A percentile compares a stretch with the other conserved stretches of the same genome.
Evolutionary conservation across 2,797 vertebrate species (phyloP).

Genomic region (Paedocypris micromegethes): DNA sequence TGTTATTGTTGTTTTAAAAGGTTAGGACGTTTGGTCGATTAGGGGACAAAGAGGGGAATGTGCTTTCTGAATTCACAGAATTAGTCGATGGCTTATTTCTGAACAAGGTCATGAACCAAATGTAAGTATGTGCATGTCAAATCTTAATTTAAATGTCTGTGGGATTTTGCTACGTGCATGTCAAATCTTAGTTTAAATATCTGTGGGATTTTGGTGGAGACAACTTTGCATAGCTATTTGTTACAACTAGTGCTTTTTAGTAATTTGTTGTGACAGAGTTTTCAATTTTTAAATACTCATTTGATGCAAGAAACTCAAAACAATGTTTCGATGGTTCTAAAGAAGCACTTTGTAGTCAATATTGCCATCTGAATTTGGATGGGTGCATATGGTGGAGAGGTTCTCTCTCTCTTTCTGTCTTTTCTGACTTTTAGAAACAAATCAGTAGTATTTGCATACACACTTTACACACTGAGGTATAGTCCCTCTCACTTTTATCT

Average conservation of each 20-base stretch:
- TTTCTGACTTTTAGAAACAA: conserved; percentile 1
- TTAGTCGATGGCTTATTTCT: conserved; percentile 85
- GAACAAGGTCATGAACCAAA: conserved; percentile 87
- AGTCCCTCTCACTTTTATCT: no score
- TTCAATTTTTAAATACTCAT: conserved; percentile 39
- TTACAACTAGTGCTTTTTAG: no score
- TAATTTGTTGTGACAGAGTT: neutral
- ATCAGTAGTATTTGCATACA: neutral
- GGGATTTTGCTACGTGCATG: no score
- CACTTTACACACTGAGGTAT: no score
- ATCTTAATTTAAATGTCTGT: neutral
- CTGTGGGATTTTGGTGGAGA: no score
- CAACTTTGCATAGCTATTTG: no score
- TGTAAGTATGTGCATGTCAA: conserved; percentile 71
- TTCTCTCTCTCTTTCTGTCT: neutral
- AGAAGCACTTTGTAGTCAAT: conserved; percentile 57
- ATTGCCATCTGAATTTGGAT: conserved; percentile 23
- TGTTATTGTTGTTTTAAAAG: conserved; percentile 41
- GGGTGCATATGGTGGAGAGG: conserved; percentile 3
- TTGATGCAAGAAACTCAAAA: conserved; percentile 36
- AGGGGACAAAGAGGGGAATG: conserved; percentile 69
- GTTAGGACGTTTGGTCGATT: conserved; percentile 82
- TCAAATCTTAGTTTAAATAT: no score
- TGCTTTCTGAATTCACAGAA: conserved; percentile 78
- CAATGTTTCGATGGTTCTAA: conserved; percentile 51